Evolutionary conservation across 2,888 invertebrate genomes (phyloP).

Genomic region (Seira ritae): DNA sequence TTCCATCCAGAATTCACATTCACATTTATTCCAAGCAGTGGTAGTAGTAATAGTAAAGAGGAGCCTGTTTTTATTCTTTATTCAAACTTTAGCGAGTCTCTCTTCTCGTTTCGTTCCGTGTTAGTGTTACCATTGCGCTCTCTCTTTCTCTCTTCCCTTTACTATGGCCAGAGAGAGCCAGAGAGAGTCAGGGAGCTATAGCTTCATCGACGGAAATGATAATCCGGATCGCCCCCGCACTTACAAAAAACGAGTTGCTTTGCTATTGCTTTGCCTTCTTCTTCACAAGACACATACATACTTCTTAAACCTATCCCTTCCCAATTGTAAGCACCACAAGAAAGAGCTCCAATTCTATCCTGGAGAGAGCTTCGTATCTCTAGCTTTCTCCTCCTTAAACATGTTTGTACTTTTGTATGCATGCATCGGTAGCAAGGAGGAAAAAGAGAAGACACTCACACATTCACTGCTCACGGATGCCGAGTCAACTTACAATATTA

Average conservation of each 20-base stretch:
- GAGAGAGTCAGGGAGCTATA: conserved; percentile 16
- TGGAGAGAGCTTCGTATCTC: too few relatives aligned
- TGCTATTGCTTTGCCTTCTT: not conserved
- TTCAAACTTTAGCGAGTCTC: conserved; percentile 6
- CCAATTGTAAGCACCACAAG: not conserved
- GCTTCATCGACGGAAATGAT: conserved; percentile 65
- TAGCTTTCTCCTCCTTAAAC: not conserved
- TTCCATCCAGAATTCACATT: conserved; percentile 5
- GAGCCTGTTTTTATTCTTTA: not conserved
- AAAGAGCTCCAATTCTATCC: too few relatives aligned
- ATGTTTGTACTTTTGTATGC: too few relatives aligned
- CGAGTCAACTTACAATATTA: conserved; percentile 8
- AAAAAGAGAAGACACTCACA: not conserved
- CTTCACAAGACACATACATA: not conserved
- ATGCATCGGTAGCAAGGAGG: not conserved
- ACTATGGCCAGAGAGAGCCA: conserved; percentile 19
- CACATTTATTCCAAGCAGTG: not conserved
- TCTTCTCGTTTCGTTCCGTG: conserved; percentile 31
- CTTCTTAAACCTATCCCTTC: not conserved
- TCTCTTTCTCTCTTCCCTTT: conserved; percentile 31
- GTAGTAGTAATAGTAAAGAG: not conserved
- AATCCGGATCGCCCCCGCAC: conserved; percentile 68
- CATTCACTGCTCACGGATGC: too few relatives aligned
- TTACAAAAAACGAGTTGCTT: conserved; percentile 35
- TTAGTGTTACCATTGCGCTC: conserved; percentile 29